Base-by-base conservation (phyloP, 2,888 invertebrate species). In the Lissonota sp. region DNA sequence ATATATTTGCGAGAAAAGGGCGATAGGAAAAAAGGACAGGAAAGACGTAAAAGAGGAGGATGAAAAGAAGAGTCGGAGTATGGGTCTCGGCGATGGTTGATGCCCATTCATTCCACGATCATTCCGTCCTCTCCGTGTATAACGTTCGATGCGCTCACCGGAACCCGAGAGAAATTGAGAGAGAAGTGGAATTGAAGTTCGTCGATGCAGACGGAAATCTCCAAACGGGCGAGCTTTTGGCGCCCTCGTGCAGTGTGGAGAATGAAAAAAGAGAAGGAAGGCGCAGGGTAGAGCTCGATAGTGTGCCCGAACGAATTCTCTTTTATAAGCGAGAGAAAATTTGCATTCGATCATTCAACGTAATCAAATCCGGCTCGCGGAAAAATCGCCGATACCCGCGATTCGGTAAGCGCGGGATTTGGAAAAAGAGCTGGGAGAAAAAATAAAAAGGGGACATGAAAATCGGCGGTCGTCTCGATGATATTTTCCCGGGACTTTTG, bases 331-430 rank as follows among this genome's bases (percentile, higher is more conserved):
- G 63, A 70, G 55, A 7, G 83, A 79, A 82, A 88, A 88, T 88
- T 88, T 88, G 87, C 89, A 88, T 88, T 88, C 87, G 86, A 88
- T 88, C 86, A 84, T 87, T 86, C 88, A 83, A 67, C 83, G 85
- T 82, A 86, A 86, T 87, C 86, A 86, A 88, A 87, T 87, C 85
- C 84, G 84, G 85, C 84, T 82, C 77, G 80, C 67, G 46, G 57
- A 42, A 69, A 79, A 79, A 79, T 67, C 49, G 1, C 26, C 26
- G 26, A 26, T 26, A 26, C 26, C 1, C 1, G 26, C 26, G 26
- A 26, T 26, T 26, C 26, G 1, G 26, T 26, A 26, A 26, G 26
- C 26, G 26, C 26, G 26, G 26, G 26, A 26, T 26, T 26, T 26
- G 26, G 26, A 1, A 26, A 26, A 26, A 26, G 26, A 26, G n/a